Percentiles rank a stretch among this genome's conserved stretches.
phyloP scores from a whole-genome alignment of 2,113 vertebrate species.

The Lethenteron reissneri region DNA sequence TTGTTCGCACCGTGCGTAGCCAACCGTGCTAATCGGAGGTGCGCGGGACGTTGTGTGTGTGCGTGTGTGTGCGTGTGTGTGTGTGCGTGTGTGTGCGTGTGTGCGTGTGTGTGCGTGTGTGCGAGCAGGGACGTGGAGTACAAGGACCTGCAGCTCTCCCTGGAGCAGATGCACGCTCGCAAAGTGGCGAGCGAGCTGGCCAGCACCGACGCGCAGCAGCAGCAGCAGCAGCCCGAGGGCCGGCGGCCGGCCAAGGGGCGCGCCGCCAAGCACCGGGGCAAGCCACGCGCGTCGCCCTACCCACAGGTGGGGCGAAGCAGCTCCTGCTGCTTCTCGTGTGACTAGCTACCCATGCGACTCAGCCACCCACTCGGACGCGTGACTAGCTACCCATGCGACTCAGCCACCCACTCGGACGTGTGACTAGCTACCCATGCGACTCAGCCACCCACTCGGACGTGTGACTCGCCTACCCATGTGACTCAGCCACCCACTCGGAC shows the following conservation, averaged over 20 bases:
- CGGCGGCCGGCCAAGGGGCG: slow-evolving; percentile 48
- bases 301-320: slow-evolving; percentile 37
- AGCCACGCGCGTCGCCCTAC: slow-evolving; percentile 71
- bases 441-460: neutral
- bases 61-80: too few species aligned
- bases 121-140: slow-evolving; percentile 67
- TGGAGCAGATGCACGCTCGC: slow-evolving; percentile 65
- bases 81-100: too few species aligned
- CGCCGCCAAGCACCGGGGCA: slow-evolving; percentile 44
- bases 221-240: slow-evolving; percentile 32
- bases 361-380: neutral
- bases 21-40: too few species aligned
- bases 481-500: neutral
- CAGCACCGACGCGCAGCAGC: slow-evolving; percentile 20
- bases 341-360: neutral
- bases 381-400: too few species aligned
- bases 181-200: slow-evolving; percentile 52
- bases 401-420: neutral
- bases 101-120: too few species aligned
- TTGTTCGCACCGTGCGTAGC: too few species aligned
- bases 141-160: slow-evolving; percentile 77
- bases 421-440: neutral
- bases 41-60: too few species aligned
- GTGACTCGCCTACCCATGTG: neutral
- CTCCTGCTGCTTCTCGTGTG: neutral